Conservation (phyloP, 1,140 invertebrate genomes). For the Anagrus nilaparvatae region DNA sequence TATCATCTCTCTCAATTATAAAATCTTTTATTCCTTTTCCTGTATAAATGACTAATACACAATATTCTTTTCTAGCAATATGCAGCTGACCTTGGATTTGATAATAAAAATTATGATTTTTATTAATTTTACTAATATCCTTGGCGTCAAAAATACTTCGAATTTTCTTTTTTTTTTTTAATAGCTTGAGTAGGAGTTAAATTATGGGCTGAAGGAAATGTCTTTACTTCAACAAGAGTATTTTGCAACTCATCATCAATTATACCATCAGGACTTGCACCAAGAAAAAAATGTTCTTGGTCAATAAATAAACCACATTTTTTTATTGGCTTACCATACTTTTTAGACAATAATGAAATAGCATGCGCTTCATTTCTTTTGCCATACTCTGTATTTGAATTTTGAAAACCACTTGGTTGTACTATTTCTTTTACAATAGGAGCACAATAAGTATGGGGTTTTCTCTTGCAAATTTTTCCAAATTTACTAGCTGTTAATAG, state of each 20-base stretch:
- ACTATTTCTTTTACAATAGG: slow-evolving; percentile 25
- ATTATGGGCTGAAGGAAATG: slow-evolving; percentile 19
- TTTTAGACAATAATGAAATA: slow-evolving; percentile 18
- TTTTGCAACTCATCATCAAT: slow-evolving; percentile 27
- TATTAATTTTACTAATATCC: slow-evolving; percentile 17
- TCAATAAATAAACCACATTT: slow-evolving; percentile 36
- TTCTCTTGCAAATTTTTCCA: slow-evolving; percentile 24
- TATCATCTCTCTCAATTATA: slow-evolving; percentile 10
- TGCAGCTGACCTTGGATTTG: slow-evolving; percentile 28
- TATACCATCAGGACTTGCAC: slow-evolving; percentile 35
- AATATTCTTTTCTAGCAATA: slow-evolving; percentile 18
- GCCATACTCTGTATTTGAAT: slow-evolving; percentile 20
- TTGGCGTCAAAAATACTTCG: slow-evolving; percentile 8
- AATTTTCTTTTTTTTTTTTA: neutral
- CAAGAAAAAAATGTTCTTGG: slow-evolving; percentile 25
- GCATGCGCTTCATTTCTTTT: slow-evolving; percentile 26
- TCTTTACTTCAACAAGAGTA: slow-evolving; percentile 30
- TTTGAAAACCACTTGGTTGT: slow-evolving; percentile 18
- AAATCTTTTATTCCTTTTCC: slow-evolving; percentile 14
- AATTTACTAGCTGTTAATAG: slow-evolving; percentile 34
- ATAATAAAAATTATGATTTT: slow-evolving; percentile 21
- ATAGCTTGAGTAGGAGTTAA: slow-evolving; percentile 12
- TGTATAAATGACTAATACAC: slow-evolving; percentile 21
- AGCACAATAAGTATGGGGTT: slow-evolving; percentile 19
- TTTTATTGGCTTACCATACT: slow-evolving; percentile 20